Evolutionary conservation across 2,113 vertebrate genomes (phyloP).

Genomic region (Dromiciops gliroides): DNA sequence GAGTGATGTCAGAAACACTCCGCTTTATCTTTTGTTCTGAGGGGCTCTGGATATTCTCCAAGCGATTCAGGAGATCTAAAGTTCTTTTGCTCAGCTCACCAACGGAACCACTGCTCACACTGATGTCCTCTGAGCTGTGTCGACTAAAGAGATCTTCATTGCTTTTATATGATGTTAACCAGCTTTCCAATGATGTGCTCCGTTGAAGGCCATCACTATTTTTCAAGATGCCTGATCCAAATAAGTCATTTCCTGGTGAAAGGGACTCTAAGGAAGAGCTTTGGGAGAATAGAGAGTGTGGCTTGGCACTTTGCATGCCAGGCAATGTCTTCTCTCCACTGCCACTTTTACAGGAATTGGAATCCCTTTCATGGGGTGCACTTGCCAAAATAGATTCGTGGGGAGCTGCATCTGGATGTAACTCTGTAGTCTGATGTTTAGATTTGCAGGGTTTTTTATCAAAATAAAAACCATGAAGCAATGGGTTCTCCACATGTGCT

Average conservation of each 20-base stretch:
- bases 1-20: constrained; percentile 94
- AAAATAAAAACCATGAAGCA: constrained; percentile 84
- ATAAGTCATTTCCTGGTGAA: constrained; percentile 89
- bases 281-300: constrained; percentile 83
- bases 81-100: constrained; percentile 96
- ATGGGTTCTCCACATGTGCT: constrained; percentile 80
- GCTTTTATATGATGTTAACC: constrained; percentile 89
- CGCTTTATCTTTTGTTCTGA: constrained; percentile 92
- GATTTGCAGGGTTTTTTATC: constrained; percentile 88
- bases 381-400: constrained; percentile 75
- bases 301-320: constrained; percentile 73
- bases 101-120: constrained; percentile 86
- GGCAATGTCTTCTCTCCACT: constrained; percentile 78
- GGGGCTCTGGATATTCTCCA: constrained; percentile 96
- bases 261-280: constrained; percentile 95
- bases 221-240: constrained; percentile 88
- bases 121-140: constrained; percentile 87
- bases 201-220: constrained; percentile 89
- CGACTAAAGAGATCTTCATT: constrained; percentile 88
- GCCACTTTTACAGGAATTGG: constrained; percentile 67
- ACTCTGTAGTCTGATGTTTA: constrained; percentile 83
- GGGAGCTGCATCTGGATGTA: constrained; percentile 75
- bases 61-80: constrained; percentile 93
- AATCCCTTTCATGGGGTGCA: constrained; percentile 74
- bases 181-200: constrained; percentile 93